phyloP scores from a whole-genome alignment of 2,888 invertebrate species.

The Polylopha cassiicola region DNA sequence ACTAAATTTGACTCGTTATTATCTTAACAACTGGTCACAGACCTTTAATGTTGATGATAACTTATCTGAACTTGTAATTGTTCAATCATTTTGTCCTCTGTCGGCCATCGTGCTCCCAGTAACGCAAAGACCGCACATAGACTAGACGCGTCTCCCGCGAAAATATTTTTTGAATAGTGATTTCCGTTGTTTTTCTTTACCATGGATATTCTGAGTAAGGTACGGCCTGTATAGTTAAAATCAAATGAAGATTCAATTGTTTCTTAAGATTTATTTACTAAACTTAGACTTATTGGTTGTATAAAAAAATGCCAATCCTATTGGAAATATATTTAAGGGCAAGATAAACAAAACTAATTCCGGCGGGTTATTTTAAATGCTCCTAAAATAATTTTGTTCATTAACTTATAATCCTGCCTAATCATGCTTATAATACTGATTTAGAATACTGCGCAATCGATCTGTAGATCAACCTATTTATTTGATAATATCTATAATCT shows the following conservation, averaged over 20 bases:
- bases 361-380: too few species aligned
- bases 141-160: constrained; percentile 23
- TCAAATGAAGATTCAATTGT: constrained; percentile 6
- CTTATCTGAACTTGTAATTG: constrained; percentile 13
- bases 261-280: constrained; percentile 12
- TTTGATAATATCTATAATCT: too few species aligned
- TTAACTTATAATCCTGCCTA: too few species aligned
- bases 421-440: too few species aligned
- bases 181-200: constrained; percentile 13
- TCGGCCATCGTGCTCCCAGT: constrained; percentile 14
- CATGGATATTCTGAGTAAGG: constrained; percentile 32
- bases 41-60: constrained; percentile 14
- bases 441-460: too few species aligned
- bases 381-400: too few species aligned
- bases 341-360: too few species aligned
- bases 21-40: constrained; percentile 17
- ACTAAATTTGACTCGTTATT: constrained; percentile 3
- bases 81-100: constrained; percentile 22
- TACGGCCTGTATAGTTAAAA: constrained; percentile 9
- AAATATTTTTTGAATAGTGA: constrained; percentile 21
- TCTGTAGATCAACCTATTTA: too few species aligned
- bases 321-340: too few species aligned
- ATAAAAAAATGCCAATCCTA: too few species aligned
- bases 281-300: constrained; percentile 24
- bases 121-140: constrained; percentile 5